These are phyloP conservation scores for Polypterus bichir DNA, from an alignment of 2,113 vertebrate genomes.

Conservation along the genomic window DNA sequence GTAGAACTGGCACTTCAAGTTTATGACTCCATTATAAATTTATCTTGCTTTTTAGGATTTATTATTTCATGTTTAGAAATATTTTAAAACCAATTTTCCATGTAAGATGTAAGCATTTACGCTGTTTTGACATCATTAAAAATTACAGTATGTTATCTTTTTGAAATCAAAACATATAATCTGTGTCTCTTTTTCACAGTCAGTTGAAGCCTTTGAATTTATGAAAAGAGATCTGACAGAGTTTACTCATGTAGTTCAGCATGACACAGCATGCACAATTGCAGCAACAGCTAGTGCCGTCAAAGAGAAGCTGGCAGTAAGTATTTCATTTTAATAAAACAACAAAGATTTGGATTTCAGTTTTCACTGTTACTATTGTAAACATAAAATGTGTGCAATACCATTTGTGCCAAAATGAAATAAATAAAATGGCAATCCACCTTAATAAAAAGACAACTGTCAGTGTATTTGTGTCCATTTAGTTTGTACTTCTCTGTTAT, in stretches of 20 bases:
- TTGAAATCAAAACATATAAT: not conserved
- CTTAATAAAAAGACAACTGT: no score
- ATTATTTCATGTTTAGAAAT: no score
- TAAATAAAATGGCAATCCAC: not conserved
- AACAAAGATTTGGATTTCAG: not conserved
- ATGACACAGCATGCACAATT: constrained; percentile 92
- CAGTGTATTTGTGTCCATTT: no score
- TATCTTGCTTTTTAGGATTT: no score
- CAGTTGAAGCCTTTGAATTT: constrained; percentile 87
- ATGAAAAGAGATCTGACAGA: constrained; percentile 88
- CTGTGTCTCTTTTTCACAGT: constrained; percentile 43
- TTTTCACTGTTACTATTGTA: not conserved
- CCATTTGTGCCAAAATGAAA: not conserved
- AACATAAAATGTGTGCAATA: no score
- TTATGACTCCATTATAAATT: no score
- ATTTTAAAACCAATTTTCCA: no score
- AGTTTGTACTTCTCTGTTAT: no score
- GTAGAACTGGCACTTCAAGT: no score
- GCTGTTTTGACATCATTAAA: not conserved
- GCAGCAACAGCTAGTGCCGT: constrained; percentile 87
- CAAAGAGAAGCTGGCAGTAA: constrained; percentile 83
- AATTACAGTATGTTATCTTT: not conserved
- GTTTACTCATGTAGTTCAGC: constrained; percentile 88
- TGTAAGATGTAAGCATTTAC: no score
- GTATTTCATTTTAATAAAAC: constrained; percentile 20